Percentiles rank a stretch among this genome's conserved stretches.
Evolutionary conservation across 2,888 invertebrate species (phyloP).

Genomic region (Apamea sordens): DNA sequence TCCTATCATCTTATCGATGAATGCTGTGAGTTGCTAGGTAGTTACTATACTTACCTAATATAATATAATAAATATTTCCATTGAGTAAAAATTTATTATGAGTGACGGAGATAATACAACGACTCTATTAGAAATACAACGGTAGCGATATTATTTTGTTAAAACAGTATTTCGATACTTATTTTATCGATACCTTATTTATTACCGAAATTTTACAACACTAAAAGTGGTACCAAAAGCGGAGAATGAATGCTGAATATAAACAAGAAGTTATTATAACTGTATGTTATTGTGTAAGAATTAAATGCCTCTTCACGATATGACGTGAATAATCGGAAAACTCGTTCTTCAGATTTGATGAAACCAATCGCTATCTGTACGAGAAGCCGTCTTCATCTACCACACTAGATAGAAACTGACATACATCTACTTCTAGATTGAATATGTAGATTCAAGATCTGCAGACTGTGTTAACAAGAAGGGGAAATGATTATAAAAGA

Average conservation of each 20-base stretch:
- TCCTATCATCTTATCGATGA: slow-evolving; percentile 28
- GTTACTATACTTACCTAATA: neutral
- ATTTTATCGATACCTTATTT: slow-evolving; percentile 40
- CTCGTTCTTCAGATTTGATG: slow-evolving; percentile 12
- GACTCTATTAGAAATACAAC: neutral
- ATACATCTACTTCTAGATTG: slow-evolving; percentile 22
- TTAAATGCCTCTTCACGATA: slow-evolving; percentile 33
- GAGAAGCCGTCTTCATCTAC: neutral
- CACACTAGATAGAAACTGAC: slow-evolving; percentile 18
- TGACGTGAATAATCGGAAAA: slow-evolving; percentile 10
- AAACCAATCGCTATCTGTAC: slow-evolving; percentile 3
- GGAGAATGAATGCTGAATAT: slow-evolving; percentile 71
- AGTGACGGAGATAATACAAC: slow-evolving; percentile 3
- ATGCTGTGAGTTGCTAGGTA: neutral
- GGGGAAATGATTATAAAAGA: slow-evolving; percentile 54
- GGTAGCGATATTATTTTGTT: neutral
- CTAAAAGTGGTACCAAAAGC: slow-evolving; percentile 62
- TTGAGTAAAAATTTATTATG: slow-evolving; percentile 22
- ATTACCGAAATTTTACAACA: slow-evolving; percentile 22
- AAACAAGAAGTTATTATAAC: slow-evolving; percentile 68
- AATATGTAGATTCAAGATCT: slow-evolving; percentile 50
- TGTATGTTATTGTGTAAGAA: slow-evolving; percentile 59
- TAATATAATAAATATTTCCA: slow-evolving; percentile 2
- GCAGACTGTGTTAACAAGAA: slow-evolving; percentile 31
- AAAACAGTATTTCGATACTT: neutral